These are phyloP conservation scores for Microchrysa polita DNA, from an alignment of 2,888 invertebrate species.

Conservation along the genomic window DNA sequence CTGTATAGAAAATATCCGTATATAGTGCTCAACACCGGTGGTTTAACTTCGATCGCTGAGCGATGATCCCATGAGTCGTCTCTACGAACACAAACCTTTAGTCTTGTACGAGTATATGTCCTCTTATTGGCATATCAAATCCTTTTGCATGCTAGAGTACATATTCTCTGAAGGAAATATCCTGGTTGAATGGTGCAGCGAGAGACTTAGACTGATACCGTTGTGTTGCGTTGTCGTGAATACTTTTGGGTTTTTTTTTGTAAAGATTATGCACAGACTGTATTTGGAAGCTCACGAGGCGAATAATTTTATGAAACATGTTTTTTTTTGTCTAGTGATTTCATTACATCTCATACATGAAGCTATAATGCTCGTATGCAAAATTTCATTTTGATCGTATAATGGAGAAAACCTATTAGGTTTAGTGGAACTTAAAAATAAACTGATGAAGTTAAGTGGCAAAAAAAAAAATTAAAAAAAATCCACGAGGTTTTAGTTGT, in stretches of 20 bases:
- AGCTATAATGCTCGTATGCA: not conserved
- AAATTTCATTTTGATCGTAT: no score
- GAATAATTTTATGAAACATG: constrained; percentile 29
- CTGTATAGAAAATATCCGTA: no score
- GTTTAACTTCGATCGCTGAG: no score
- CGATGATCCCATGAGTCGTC: no score
- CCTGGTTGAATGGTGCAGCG: not conserved
- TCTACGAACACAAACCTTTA: no score
- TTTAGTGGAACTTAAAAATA: no score
- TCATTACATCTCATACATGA: not conserved
- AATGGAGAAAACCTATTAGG: no score
- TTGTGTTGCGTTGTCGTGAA: not conserved
- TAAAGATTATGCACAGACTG: constrained; percentile 15
- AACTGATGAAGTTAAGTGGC: no score
- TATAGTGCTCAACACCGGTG: no score
- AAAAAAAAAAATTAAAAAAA: no score
- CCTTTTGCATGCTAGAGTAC: not conserved
- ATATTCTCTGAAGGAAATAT: not conserved
- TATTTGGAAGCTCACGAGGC: constrained; percentile 23
- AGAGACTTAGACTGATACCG: not conserved
- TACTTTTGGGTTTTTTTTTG: not conserved
- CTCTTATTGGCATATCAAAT: constrained; percentile 13
- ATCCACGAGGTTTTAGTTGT: no score
- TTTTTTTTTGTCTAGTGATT: constrained; percentile 9
- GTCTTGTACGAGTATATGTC: no score